Conservation (phyloP, 2,797 vertebrate species). For the Adelosebastes latens region DNA sequence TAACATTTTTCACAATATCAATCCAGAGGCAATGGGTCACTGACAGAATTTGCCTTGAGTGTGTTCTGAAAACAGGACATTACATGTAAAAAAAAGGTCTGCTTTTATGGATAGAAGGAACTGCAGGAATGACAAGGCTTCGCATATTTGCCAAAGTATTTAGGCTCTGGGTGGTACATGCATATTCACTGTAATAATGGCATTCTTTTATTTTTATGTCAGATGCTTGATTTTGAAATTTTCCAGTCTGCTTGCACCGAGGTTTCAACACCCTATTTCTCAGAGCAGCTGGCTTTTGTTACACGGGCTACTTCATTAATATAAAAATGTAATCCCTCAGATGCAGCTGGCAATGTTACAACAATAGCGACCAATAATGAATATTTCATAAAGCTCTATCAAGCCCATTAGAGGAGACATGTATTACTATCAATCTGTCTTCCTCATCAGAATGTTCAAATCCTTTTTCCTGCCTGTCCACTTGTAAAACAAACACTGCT, state of each 20-base stretch:
- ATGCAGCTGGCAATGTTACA: constrained; percentile 45
- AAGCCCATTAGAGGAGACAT: constrained; percentile 56
- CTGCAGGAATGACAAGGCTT: constrained; percentile 17
- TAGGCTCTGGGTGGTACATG: neutral
- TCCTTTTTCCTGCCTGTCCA: constrained; percentile 67
- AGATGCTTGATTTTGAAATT: neutral
- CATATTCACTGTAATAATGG: neutral
- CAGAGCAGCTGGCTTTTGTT: constrained; percentile 35
- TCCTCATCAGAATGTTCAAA: constrained; percentile 72
- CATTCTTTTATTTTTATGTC: neutral
- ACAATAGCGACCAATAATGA: constrained; percentile 63
- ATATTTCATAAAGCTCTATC: constrained; percentile 73
- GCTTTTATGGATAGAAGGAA: constrained; percentile 28
- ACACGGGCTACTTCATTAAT: constrained; percentile 43
- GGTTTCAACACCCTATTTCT: constrained; percentile 24
- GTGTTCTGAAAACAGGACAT: constrained; percentile 45
- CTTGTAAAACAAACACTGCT: constrained; percentile 76
- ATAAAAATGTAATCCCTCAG: constrained; percentile 52
- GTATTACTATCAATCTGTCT: constrained; percentile 66
- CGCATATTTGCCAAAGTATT: neutral
- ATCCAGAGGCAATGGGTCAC: constrained; percentile 21
- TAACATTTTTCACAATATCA: constrained; percentile 36
- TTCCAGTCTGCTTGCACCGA: neutral
- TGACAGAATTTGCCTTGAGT: constrained; percentile 37
- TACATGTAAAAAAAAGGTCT: constrained; percentile 20